Conservation (phyloP, 2,113 vertebrate genomes). For the Erinaceus europaeus region DNA sequence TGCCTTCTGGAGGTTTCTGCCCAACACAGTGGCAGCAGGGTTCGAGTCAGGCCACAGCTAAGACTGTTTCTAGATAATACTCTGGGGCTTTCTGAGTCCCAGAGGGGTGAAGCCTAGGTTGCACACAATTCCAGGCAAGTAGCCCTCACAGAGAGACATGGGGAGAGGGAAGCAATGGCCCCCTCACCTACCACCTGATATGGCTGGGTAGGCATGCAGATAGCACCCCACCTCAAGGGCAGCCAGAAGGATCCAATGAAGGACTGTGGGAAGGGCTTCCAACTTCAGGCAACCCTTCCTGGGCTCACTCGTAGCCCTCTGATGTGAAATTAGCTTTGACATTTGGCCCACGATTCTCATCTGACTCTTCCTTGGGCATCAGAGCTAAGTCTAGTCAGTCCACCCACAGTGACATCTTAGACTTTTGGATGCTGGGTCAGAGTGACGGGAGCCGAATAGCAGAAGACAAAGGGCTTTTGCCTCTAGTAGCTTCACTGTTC, state of each 20-base stretch:
- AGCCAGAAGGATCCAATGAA: background rate
- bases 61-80: background rate
- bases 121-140: background rate
- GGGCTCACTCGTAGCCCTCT: no score
- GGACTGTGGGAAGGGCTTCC: no score
- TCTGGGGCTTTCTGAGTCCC: constrained; percentile 20
- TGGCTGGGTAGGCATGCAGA: no score
- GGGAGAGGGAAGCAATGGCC: no score
- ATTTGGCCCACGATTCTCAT: background rate
- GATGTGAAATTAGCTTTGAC: no score
- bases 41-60: background rate
- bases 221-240: background rate
- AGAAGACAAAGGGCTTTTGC: background rate
- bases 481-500: background rate
- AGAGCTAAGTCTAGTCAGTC: background rate
- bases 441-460: background rate
- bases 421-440: no score
- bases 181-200: no score
- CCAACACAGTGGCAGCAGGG: background rate
- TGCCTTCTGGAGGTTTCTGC: background rate
- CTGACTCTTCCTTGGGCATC: background rate
- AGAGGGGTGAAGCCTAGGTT: background rate
- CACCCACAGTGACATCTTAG: no score
- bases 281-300: background rate
- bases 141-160: background rate